Evolutionary conservation across 1,140 invertebrate genomes (phyloP), one percentile per base, ranked within the genome.

Genomic region (Mesaphorura yosii): DNA sequence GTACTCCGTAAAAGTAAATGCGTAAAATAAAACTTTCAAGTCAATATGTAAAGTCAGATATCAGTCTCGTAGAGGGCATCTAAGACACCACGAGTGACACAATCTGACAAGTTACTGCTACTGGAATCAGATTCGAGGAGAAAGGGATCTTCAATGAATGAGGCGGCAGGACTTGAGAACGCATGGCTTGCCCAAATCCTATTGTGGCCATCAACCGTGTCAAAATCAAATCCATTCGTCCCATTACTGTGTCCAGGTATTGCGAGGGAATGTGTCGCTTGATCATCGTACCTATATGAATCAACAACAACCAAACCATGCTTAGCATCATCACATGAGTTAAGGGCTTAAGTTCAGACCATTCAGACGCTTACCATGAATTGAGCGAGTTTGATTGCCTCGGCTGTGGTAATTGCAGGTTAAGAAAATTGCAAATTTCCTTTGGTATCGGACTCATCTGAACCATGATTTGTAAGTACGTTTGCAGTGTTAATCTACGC

Each of bases 391-490:
- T 37, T 37, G 12, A 37, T 12, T 12, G 14, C 37, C 55, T 57
- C 20, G 31, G 44, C 26, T 28, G 12, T 44, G 39, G 22, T 39
- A 51, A 52, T 50, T 58, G 49, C 26, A 65, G 51, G 26, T 62
- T 59, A 12, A 66, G 58, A 58, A 66, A 66, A 15, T 39, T 27
- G 20, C 64, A 23, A 19, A 66, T 40, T 46, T 62, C 57, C 25
- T 51, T 57, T 10, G 64, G 65, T 10, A 60, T 47, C 7, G 65
- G 63, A 19, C 52, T 56, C 17, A 64, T 47, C 45, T 66, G 67
- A 23, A 76, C 57, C 69, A 75, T 73, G 60, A 72, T 76, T 62
- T 79, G 77, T 25, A 79, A 66, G 58, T 79, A 80, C 37, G 65
- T 55, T 63, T 80, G 75, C 39, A 80, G 55, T 26, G 70, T 73